phyloP scores from a whole-genome alignment of 2,888 invertebrate species.

The Eristalis arbustorum region DNA sequence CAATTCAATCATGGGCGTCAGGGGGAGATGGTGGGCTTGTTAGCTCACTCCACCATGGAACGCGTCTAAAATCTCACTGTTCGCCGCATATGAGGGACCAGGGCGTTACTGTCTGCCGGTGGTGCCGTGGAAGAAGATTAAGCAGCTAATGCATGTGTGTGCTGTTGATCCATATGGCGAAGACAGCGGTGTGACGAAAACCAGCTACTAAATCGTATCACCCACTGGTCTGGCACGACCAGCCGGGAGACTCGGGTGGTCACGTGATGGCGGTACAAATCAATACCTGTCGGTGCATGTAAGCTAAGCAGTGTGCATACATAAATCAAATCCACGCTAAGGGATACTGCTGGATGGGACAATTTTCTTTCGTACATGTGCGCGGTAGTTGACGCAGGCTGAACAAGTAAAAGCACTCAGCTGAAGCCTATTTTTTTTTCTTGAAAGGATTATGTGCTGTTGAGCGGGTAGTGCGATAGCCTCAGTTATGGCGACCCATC shows the following conservation, averaged over 20 bases:
- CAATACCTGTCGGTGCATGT: conserved; percentile 17
- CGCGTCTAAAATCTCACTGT: conserved; percentile 9
- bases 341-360: conserved; percentile 4
- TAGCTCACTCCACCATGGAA: conserved; percentile 13
- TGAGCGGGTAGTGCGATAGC: conserved; percentile 6
- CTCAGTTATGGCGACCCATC: conserved; percentile 41
- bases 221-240: background rate
- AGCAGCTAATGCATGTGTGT: background rate
- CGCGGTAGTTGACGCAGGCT: background rate
- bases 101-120: background rate
- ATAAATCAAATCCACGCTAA: background rate
- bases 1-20: background rate
- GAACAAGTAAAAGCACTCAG: conserved; percentile 53
- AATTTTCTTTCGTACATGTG: conserved; percentile 22
- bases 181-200: conserved; percentile 6
- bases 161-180: background rate
- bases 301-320: conserved; percentile 30
- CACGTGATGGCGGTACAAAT: conserved; percentile 43
- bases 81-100: background rate
- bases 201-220: background rate
- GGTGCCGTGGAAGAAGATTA: background rate
- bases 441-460: conserved; percentile 45
- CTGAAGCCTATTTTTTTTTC: conserved; percentile 34
- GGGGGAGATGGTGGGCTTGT: background rate
- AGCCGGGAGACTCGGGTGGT: conserved; percentile 9